A percentile compares a stretch with the other conserved stretches of the same genome.
These are phyloP conservation scores for Mesitornis unicolor DNA, from an alignment of 2,113 vertebrate species.

Conservation along the genomic window DNA sequence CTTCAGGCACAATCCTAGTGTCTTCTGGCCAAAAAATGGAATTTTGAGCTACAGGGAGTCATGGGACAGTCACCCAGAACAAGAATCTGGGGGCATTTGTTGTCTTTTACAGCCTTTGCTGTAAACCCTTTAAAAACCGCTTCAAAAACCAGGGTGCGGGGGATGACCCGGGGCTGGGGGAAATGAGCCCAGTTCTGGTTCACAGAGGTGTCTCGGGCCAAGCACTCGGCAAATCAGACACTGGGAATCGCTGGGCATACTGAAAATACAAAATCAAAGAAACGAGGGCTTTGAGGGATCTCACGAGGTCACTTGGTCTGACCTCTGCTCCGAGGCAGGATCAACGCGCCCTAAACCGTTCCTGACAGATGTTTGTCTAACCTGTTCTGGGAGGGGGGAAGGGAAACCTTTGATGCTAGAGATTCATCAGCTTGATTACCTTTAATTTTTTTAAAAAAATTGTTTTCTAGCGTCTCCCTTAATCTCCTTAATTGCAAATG, in stretches of 20 bases:
- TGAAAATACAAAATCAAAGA: not conserved
- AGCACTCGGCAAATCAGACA: not conserved
- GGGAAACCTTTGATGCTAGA: not conserved
- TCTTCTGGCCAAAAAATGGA: not conserved
- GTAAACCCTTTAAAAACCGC: not conserved
- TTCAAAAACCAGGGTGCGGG: not conserved
- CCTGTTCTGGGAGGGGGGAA: not conserved
- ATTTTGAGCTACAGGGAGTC: not conserved
- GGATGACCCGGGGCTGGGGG: not conserved
- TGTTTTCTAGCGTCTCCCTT: not conserved
- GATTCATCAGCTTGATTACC: not conserved
- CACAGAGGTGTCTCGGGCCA: not conserved
- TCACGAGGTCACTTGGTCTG: not conserved
- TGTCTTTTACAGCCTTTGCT: not conserved
- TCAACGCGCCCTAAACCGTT: not conserved
- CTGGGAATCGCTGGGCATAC: not conserved
- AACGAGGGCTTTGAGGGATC: not conserved
- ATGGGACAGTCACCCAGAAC: not conserved
- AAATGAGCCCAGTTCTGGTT: not conserved
- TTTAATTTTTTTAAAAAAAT: not conserved
- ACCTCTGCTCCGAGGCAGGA: not conserved
- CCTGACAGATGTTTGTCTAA: conserved; percentile 15
- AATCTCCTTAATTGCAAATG: not conserved
- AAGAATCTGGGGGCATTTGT: not conserved
- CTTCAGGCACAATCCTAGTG: not conserved